Evolutionary conservation across 2,888 invertebrate genomes (phyloP).

Genomic region (Xanthia togata): DNA sequence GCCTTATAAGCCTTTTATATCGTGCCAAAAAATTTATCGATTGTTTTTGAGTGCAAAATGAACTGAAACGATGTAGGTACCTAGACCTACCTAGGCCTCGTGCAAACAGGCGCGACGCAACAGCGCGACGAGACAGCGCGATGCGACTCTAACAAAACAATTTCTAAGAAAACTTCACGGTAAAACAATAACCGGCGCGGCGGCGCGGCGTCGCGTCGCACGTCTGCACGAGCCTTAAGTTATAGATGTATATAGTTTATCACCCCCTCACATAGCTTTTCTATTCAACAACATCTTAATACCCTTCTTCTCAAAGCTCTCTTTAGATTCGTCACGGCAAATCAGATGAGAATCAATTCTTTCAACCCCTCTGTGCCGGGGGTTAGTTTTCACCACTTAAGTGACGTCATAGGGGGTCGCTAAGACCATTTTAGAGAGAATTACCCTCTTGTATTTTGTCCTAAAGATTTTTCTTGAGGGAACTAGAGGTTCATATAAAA

Average conservation of each 20-base stretch:
- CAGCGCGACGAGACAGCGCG: too few species aligned
- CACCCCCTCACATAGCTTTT: neutral
- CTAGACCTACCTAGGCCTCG: too few species aligned
- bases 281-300: constrained; percentile 6
- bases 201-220: too few species aligned
- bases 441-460: constrained; percentile 30
- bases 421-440: constrained; percentile 41
- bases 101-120: too few species aligned
- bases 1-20: neutral
- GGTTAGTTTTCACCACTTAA: constrained; percentile 56
- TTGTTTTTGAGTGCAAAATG: neutral
- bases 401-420: constrained; percentile 42
- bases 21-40: neutral
- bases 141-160: too few species aligned
- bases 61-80: neutral
- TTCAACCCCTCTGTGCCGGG: constrained; percentile 38
- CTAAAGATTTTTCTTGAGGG: neutral
- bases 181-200: too few species aligned
- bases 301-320: constrained; percentile 14
- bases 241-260: neutral
- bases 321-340: constrained; percentile 55
- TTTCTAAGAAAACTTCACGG: too few species aligned
- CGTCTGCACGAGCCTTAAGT: neutral
- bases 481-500: neutral
- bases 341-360: constrained; percentile 58